Conservation (phyloP, 2,888 invertebrate species). For the Sericinus montela region DNA sequence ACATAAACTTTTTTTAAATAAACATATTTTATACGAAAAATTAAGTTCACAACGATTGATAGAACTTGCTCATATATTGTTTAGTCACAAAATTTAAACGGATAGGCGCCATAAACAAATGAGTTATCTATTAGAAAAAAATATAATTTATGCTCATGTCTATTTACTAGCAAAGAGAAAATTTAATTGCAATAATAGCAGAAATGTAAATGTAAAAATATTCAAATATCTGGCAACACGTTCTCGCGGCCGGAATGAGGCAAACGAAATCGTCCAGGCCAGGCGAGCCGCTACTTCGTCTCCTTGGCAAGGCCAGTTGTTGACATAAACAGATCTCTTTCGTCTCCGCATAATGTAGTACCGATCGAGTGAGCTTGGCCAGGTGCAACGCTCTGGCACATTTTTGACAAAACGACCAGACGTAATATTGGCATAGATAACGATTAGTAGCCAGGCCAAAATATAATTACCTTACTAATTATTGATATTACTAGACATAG, state of each 20-base stretch:
- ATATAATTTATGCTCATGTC: conserved; percentile 13
- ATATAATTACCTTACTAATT: not conserved
- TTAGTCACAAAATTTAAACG: too few relatives aligned
- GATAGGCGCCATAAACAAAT: too few relatives aligned
- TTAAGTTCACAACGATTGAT: too few relatives aligned
- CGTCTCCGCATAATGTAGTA: conserved; percentile 9
- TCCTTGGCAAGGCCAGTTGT: conserved; percentile 32
- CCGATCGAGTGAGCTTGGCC: conserved; percentile 17
- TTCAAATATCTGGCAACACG: conserved; percentile 16
- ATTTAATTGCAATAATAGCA: conserved; percentile 14
- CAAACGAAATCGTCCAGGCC: conserved; percentile 7
- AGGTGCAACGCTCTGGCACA: conserved; percentile 29
- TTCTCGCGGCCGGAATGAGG: conserved; percentile 4
- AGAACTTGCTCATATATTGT: too few relatives aligned
- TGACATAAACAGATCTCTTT: conserved; percentile 33
- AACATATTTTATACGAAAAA: too few relatives aligned
- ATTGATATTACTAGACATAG: not conserved
- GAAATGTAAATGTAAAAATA: conserved; percentile 10
- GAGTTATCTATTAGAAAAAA: not conserved
- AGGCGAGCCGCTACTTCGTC: conserved; percentile 21
- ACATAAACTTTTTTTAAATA: too few relatives aligned
- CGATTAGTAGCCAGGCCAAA: not conserved
- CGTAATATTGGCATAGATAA: conserved; percentile 6
- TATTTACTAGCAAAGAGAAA: conserved; percentile 22
- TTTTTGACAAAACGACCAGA: conserved; percentile 20